Percentiles rank a stretch among this genome's conserved stretches.
Evolutionary conservation across 2,113 vertebrate genomes (phyloP).

Genomic region (Narcine bancroftii): DNA sequence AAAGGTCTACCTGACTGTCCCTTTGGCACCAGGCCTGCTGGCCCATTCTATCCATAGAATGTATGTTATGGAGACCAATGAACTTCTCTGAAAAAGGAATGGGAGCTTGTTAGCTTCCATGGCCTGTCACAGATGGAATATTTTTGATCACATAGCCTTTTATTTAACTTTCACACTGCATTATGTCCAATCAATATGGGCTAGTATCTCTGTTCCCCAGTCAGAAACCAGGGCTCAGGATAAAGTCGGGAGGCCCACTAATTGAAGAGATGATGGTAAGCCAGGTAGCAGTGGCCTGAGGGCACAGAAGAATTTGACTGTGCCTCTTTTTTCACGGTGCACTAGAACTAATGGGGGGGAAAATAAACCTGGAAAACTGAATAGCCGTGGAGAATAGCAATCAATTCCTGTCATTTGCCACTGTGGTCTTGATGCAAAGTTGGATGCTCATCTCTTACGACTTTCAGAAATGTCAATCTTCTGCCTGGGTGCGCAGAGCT

Average conservation of each 20-base stretch:
- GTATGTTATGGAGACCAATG: conserved; percentile 59
- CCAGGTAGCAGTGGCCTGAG: conserved; percentile 73
- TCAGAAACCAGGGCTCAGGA: conserved; percentile 72
- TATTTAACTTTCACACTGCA: conserved; percentile 89
- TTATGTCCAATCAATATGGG: conserved; percentile 90
- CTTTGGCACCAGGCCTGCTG: conserved; percentile 77
- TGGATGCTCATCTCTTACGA: conserved; percentile 60
- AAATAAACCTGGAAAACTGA: conserved; percentile 68
- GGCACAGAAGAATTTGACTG: conserved; percentile 67
- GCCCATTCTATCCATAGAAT: conserved; percentile 75
- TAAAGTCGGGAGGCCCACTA: conserved; percentile 75
- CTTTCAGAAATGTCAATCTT: conserved; percentile 71
- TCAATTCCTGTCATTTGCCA: conserved; percentile 74
- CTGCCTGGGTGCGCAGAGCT: conserved; percentile 48
- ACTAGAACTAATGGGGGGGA: conserved; percentile 60
- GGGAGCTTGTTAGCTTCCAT: conserved; percentile 47
- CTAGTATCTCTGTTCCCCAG: conserved; percentile 62
- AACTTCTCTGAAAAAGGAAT: conserved; percentile 63
- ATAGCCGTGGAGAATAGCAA: conserved; percentile 63
- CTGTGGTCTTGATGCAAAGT: conserved; percentile 60
- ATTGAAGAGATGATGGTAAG: conserved; percentile 88
- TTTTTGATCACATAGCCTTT: conserved; percentile 81
- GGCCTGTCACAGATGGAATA: conserved; percentile 76
- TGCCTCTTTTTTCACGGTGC: conserved; percentile 52
- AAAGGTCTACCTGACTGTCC: conserved; percentile 67